Base-by-base conservation (phyloP, 1,140 invertebrate species). In the Drosophila kikkawai region DNA sequence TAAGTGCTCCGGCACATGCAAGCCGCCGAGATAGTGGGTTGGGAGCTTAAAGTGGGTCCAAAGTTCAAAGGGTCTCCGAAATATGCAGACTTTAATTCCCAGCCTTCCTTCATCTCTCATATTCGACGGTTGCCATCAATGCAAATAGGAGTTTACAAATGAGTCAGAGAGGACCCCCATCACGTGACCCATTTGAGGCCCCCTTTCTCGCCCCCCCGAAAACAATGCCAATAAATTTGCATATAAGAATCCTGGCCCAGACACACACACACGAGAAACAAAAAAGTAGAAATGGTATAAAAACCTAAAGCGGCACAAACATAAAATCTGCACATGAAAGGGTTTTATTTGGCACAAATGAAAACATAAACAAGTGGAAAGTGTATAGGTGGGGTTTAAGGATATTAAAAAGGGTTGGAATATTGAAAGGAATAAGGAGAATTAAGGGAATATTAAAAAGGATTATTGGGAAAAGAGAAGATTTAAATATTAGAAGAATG, bases 191-290 rank as follows among this genome's bases (percentile, higher is more conserved):
- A 77, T 51, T 85, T 55, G 7, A 48, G 22, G 32, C 50, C 58
- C 32, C 29, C 39, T 8, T 47, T 22, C 19, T 15, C 45, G 5
- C 45, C 12, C 2, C 13, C 29, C 22, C 48, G 65, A 26, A 59
- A 64, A 56, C 70, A 82, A 66, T 74, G 83, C 83, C 83, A 86
- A 87, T 87, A 87, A 86, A 86, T 86, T 86, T 82, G 79, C 83
- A 86, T 86, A 87, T 80, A 82, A 86, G 83, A 68, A 79, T 60
- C 55, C 42, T 41, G 70, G 42, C 64, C 34, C 69, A 44, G 51
- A 47, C 32, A 44, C 37, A 59, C 39, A 50, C 56, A 66, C 45
- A 66, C 53, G 66, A 56, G n/a, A 42, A 26, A 48, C 41, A 58
- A 71, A n/a, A n/a, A 50, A 64, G 60, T n/a, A 22, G 44, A 41